These are phyloP conservation scores for Steinernema feltiae DNA, from an alignment of 1,140 invertebrate genomes.

Conservation along the genomic window DNA sequence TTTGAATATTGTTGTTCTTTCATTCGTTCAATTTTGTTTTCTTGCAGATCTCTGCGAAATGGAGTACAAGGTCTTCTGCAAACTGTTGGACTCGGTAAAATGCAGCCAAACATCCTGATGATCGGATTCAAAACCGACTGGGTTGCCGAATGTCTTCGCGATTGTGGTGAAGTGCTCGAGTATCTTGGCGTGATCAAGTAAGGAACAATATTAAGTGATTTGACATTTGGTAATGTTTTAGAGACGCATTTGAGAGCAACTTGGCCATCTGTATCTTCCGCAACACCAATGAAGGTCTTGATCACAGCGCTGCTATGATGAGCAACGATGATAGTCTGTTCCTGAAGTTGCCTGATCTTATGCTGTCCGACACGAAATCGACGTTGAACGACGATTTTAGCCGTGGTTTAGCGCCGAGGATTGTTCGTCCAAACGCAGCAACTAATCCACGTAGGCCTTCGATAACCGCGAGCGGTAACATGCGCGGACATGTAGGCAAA, in stretches of 20 bases:
- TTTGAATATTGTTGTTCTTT: no score
- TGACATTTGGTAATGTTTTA: conserved; percentile 20
- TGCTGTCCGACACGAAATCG: conserved; percentile 31
- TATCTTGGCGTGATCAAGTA: conserved; percentile 62
- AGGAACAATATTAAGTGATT: conserved; percentile 22
- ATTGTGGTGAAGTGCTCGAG: conserved; percentile 56
- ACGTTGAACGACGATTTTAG: conserved; percentile 35
- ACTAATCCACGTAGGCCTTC: conserved; percentile 11
- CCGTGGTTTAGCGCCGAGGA: conserved; percentile 28
- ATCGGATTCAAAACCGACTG: conserved; percentile 65
- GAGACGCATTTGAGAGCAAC: conserved; percentile 48
- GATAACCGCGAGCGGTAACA: background rate
- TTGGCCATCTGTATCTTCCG: conserved; percentile 48
- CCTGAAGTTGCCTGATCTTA: conserved; percentile 25
- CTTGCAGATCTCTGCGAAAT: conserved; percentile 26
- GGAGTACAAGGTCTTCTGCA: conserved; percentile 64
- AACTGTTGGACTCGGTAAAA: conserved; percentile 77
- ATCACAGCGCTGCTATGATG: conserved; percentile 36
- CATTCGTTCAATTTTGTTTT: background rate
- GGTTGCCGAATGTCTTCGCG: conserved; percentile 45
- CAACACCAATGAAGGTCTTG: conserved; percentile 46
- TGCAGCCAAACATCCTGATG: conserved; percentile 78
- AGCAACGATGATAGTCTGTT: conserved; percentile 26
- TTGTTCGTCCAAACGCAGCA: conserved; percentile 33
- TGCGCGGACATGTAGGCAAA: background rate